Evolutionary conservation across 2,888 invertebrate genomes (phyloP), one percentile per base, ranked within the genome.

Genomic region (Drosophila imparisetae): DNA sequence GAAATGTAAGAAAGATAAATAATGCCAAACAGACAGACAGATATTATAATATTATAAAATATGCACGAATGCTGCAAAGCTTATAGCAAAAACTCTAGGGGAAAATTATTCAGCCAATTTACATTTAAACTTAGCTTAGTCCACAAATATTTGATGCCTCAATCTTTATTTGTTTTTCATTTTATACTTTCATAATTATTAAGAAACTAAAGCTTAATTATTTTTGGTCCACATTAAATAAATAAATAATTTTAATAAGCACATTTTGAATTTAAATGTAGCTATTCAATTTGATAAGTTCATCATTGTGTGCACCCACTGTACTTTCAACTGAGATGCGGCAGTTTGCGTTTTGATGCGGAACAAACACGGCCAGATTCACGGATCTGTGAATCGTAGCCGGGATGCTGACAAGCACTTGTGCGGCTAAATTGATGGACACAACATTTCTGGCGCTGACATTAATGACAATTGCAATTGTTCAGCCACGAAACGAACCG

Each of bases 391-490:
- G 36, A 42, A 62, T 45, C 49, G 34, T 6, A 15, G 32, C 24
- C 34, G n/a, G 36, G 27, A 34, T 10, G 36, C 49, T 8, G 52
- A 2, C 42, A 34, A 60, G 80, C 74, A 79, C 59, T 83, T 81
- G 86, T 53, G 24, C 29, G 72, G 78, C 62, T 66, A 77, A 84
- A 84, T 83, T 89, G 86, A 89, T 85, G 88, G 78, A 80, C 85
- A 78, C 79, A 75, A 82, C 74, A 75, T 72, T 73, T 73, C 75
- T 78, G 74, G 66, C 72, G 79, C 58, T 69, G 82, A 85, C 83
- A 78, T 78, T 80, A 78, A 78, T 75, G 78, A 72, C 80, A 82
- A 84, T 64, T 81, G 80, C 82, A 81, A 84, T 89, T 89, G 89
- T 75, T 81, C 67, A 70, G 73, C 62, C 60, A 80, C 75, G 65